These are phyloP conservation scores for Linyphia triangularis DNA, from an alignment of 2,888 invertebrate genomes.

Conservation along the genomic window DNA sequence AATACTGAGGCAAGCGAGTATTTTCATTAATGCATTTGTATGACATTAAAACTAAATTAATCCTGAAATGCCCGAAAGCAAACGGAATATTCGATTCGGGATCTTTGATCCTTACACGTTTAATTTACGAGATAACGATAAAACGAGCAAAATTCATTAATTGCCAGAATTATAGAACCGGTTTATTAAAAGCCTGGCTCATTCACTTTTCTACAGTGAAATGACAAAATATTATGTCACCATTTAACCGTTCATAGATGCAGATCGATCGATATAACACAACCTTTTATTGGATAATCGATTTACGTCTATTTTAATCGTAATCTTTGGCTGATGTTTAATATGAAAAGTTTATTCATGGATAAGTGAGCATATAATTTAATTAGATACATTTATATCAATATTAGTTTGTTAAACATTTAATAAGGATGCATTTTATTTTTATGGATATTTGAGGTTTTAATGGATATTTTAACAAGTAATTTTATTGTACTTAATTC, in stretches of 20 bases:
- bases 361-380: constrained; percentile 6
- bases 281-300: constrained; percentile 42
- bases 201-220: constrained; percentile 17
- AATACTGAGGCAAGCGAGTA: constrained; percentile 8
- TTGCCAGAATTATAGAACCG: constrained; percentile 23
- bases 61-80: constrained; percentile 6
- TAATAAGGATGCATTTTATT: no score
- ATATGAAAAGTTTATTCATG: constrained; percentile 1
- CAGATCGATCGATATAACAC: constrained; percentile 34
- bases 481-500: no score
- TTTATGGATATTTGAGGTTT: no score
- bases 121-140: constrained; percentile 50
- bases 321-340: not conserved
- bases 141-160: constrained; percentile 20
- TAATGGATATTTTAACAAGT: no score
- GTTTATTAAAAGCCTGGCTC: constrained; percentile 27
- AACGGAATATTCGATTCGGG: constrained; percentile 10
- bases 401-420: not conserved
- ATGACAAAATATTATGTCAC: constrained; percentile 46
- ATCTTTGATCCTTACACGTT: constrained; percentile 19
- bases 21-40: constrained; percentile 7
- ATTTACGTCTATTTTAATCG: constrained; percentile 6
- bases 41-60: not conserved
- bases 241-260: constrained; percentile 27
- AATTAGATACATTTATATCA: constrained; percentile 25